phyloP scores from a whole-genome alignment of 1,140 invertebrate genomes.

The Saccostrea echinata region DNA sequence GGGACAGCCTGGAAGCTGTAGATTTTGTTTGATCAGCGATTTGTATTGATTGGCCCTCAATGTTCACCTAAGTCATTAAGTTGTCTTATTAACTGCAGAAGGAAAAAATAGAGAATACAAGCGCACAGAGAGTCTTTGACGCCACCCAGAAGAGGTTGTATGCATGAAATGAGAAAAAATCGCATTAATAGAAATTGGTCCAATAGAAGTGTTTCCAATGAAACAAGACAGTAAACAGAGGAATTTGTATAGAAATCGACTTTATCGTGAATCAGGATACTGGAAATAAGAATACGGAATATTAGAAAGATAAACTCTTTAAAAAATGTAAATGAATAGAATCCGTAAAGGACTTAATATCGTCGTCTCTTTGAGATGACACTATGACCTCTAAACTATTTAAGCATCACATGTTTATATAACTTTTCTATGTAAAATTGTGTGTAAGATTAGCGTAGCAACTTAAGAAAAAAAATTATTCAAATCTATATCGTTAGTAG shows the following conservation, averaged over 20 bases:
- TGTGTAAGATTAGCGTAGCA: too few species aligned
- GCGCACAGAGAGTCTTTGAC: background rate
- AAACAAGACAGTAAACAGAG: background rate
- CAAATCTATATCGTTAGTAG: too few species aligned
- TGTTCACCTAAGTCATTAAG: background rate
- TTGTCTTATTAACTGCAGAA: slow-evolving; percentile 5
- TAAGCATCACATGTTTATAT: too few species aligned
- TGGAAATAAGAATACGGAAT: background rate
- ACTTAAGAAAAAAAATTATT: too few species aligned
- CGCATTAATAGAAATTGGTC: background rate
- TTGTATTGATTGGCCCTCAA: background rate
- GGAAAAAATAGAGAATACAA: background rate
- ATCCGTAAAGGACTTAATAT: too few species aligned
- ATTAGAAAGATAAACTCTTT: background rate
- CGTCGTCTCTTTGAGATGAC: too few species aligned
- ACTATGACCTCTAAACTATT: too few species aligned
- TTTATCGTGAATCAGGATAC: background rate
- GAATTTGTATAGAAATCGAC: background rate
- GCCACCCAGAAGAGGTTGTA: background rate
- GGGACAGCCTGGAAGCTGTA: background rate
- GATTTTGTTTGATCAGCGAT: slow-evolving; percentile 1
- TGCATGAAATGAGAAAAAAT: background rate
- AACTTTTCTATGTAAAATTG: too few species aligned
- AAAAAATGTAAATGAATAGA: too few species aligned
- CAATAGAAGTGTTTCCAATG: slow-evolving; percentile 5